phyloP scores from a whole-genome alignment of 2,888 invertebrate species.

The Vanessa cardui region DNA sequence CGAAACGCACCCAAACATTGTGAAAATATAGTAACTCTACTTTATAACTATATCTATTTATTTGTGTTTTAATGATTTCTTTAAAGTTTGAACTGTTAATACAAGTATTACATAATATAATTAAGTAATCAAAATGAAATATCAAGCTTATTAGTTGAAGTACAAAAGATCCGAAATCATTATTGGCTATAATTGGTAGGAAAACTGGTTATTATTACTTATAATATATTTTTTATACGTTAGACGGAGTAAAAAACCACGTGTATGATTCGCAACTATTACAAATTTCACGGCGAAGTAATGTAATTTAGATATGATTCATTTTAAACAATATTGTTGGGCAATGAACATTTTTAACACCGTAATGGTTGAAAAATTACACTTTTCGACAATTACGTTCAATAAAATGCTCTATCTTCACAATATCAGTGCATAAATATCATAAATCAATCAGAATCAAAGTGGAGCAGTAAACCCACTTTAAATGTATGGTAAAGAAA shows the following conservation, averaged over 20 bases:
- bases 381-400: too few species aligned
- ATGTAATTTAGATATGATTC: not conserved
- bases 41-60: not conserved
- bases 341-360: constrained; percentile 7
- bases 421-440: constrained; percentile 4
- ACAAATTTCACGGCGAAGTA: not conserved
- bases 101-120: not conserved
- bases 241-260: not conserved
- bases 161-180: too few species aligned
- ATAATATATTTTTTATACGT: not conserved
- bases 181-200: not conserved
- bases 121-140: too few species aligned
- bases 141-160: too few species aligned
- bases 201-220: not conserved
- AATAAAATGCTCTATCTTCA: not conserved
- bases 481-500: not conserved
- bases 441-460: not conserved
- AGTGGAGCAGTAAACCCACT: constrained; percentile 13
- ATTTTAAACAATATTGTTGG: constrained; percentile 2
- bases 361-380: too few species aligned
- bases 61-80: not conserved
- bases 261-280: not conserved
- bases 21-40: constrained; percentile 10
- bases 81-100: not conserved
- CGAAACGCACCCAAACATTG: constrained; percentile 8